Evolutionary conservation across 2,113 vertebrate species (phyloP), one percentile per base, ranked within the genome.

Genomic region (Clupea harengus): DNA sequence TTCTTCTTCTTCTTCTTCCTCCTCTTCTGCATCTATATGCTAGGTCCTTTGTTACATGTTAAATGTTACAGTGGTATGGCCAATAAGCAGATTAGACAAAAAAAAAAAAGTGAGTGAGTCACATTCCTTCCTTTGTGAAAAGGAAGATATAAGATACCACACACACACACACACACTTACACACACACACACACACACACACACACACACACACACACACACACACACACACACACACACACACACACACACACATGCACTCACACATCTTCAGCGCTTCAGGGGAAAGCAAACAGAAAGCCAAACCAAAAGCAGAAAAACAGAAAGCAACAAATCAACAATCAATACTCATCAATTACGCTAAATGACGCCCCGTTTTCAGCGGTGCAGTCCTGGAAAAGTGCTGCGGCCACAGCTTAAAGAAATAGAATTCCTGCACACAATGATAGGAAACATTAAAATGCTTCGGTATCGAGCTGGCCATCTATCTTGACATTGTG

Each of bases 371-470:
- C 57, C 39, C 44, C 81, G 84, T 81, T 52, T 91, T 84, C 88
- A 28, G 46, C 45, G 28, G 17, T 85, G 81, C 44, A 87, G 87
- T 90, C 91, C 90, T 90, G 72, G 54, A 89, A 89, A 85, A 85
- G 28, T 50, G 32, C 57, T 82, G 83, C n/a, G 9, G 64, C 86
- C 22, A 49, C 85, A 22, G 39, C 75, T 85, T 86, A 8, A 89
- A 91, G 85, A 45, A 83, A 80, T 80, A 20, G 1, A 88, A 87
- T 89, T 82, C 85, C 86, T 88, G 39, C 49, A 64, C 83, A 94
- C 91, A 94, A 94, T 94, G 83, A 92, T 85, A 91, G 92, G 93
- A 94, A 94, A 83, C 91, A 88, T 89, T 90, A 85, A 91, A 89
- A 86, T 89, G 85, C 52, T 82, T 86, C 85, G 84, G 92, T 91